Percentiles rank a stretch among this genome's conserved stretches.
Evolutionary conservation across 1,140 invertebrate species (phyloP).

Genomic region (Papilio xuthus): DNA sequence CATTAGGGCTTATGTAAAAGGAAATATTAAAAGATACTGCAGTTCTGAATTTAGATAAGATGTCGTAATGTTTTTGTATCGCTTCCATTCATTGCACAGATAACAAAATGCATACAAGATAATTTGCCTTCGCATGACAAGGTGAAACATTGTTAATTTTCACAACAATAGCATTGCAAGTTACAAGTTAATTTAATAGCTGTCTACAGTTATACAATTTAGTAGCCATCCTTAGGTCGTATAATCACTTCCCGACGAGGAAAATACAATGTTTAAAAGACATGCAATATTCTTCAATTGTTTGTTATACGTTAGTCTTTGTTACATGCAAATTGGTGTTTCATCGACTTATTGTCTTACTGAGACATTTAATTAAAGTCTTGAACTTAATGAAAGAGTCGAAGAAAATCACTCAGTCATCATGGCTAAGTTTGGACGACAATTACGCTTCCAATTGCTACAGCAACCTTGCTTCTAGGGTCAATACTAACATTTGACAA

Average conservation of each 20-base stretch:
- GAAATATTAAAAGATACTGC: not conserved
- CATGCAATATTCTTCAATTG: not conserved
- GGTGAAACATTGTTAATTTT: not conserved
- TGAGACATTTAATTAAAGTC: not conserved
- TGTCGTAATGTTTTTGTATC: not conserved
- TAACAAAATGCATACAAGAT: not conserved
- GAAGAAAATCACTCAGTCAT: not conserved
- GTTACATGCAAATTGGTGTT: not conserved
- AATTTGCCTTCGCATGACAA: not conserved
- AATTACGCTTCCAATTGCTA: not conserved
- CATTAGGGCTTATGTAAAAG: not conserved
- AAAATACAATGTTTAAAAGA: not conserved
- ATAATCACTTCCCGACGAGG: constrained; percentile 4
- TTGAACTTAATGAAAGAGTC: not conserved
- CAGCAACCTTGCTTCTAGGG: too few species aligned
- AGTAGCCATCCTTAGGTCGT: not conserved
- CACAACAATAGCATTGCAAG: constrained; percentile 13
- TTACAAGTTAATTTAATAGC: not conserved
- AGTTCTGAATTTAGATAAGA: constrained; percentile 7
- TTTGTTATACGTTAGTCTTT: not conserved
- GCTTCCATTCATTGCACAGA: not conserved
- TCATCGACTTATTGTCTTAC: not conserved
- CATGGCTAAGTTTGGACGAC: not conserved
- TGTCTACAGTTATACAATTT: not conserved
- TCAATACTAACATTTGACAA: too few species aligned